phyloP scores from a whole-genome alignment of 2,113 vertebrate genomes.

The Engraulis encrasicolus region DNA sequence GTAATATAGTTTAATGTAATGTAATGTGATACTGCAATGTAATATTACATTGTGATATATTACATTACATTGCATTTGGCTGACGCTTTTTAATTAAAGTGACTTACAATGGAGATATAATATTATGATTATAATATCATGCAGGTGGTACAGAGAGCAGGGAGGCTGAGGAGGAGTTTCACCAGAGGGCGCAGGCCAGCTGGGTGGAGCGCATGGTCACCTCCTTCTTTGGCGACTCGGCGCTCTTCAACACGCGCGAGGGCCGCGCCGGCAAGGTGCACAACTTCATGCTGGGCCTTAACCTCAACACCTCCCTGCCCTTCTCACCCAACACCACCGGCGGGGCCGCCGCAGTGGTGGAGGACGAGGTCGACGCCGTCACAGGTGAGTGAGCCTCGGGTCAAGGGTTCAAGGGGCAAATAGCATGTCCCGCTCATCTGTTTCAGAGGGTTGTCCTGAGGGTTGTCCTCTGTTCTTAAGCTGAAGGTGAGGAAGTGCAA shows the following conservation, averaged over 20 bases:
- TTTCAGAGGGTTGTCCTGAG: no score
- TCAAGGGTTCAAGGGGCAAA: neutral
- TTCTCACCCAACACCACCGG: slow-evolving; percentile 75
- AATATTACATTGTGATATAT: no score
- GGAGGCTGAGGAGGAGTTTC: slow-evolving; percentile 74
- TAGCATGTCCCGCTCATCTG: neutral
- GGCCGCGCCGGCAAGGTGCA: slow-evolving; percentile 96
- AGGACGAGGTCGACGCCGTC: slow-evolving; percentile 85
- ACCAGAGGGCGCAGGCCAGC: slow-evolving; percentile 80
- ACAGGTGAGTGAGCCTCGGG: slow-evolving; percentile 72
- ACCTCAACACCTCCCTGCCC: slow-evolving; percentile 86
- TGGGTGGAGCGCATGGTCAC: slow-evolving; percentile 94
- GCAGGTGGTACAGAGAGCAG: slow-evolving; percentile 80
- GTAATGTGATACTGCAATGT: no score
- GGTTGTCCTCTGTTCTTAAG: no score
- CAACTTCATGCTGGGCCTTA: slow-evolving; percentile 98
- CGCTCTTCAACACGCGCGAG: slow-evolving; percentile 93
- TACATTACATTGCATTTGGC: no score
- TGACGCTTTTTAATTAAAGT: no score
- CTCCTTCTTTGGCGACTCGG: slow-evolving; percentile 86
- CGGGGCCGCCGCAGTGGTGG: slow-evolving; percentile 76
- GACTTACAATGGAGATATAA: no score
- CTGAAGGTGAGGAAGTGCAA: no score
- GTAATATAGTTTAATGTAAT: no score
- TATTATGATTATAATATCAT: no score